These are phyloP conservation scores for Paracentrotus lividus DNA, from an alignment of 53 echinoderm and acorn worm species.

Conservation along the genomic window DNA sequence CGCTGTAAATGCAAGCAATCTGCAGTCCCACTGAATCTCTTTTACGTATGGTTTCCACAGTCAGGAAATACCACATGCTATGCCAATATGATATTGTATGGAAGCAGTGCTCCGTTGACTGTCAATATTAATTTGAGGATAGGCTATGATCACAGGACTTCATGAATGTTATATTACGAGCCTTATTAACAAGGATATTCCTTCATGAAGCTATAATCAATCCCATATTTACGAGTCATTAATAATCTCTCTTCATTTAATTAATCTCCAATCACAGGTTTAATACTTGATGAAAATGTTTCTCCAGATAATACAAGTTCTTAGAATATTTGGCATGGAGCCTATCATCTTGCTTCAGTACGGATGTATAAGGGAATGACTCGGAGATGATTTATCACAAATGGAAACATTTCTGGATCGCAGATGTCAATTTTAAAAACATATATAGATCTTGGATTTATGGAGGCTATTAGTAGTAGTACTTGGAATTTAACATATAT, in stretches of 20 bases:
- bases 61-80: slow-evolving; percentile 43
- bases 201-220: slow-evolving; percentile 14
- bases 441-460: too few relatives aligned
- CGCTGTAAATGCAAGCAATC: slow-evolving; percentile 37
- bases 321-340: slow-evolving; percentile 1
- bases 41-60: slow-evolving; percentile 16
- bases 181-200: not conserved
- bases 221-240: slow-evolving; percentile 35
- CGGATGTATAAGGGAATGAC: slow-evolving; percentile 20
- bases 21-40: slow-evolving; percentile 44
- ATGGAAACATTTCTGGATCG: slow-evolving; percentile 4
- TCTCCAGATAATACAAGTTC: slow-evolving; percentile 36
- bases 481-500: too few relatives aligned
- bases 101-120: not conserved
- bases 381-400: slow-evolving; percentile 17
- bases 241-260: not conserved
- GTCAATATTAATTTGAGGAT: slow-evolving; percentile 46
- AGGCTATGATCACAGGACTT: not conserved
- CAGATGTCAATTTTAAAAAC: slow-evolving; percentile 18
- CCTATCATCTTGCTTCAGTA: slow-evolving; percentile 5
- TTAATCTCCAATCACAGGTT: slow-evolving; percentile 16
- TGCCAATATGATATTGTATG: slow-evolving; percentile 24
- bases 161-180: slow-evolving; percentile 25
- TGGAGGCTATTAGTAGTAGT: too few relatives aligned
- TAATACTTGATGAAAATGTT: slow-evolving; percentile 26